Percentiles rank a stretch among this genome's conserved stretches.
These are phyloP conservation scores for Drosophila leonis DNA, from an alignment of 2,888 invertebrate species.

Conservation along the genomic window DNA sequence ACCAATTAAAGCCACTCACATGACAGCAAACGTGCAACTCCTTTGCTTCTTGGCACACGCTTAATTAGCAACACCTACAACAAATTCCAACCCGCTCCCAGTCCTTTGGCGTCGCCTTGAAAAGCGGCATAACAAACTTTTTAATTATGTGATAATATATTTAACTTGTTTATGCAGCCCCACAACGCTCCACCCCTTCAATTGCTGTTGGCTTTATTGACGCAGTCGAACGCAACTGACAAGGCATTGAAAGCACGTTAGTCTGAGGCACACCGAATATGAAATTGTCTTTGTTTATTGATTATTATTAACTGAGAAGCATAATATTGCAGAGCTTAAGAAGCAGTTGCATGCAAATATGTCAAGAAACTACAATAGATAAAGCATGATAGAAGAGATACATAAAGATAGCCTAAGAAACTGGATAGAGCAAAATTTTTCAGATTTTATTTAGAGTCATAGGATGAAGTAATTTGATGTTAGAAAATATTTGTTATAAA, in stretches of 20 bases:
- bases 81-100: not conserved
- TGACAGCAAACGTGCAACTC: conserved; percentile 14
- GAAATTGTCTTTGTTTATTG: not conserved
- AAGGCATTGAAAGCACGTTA: not conserved
- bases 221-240: conserved; percentile 30
- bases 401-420: no score
- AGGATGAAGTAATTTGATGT: no score
- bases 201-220: conserved; percentile 12
- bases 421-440: no score
- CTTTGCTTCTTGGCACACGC: conserved; percentile 27
- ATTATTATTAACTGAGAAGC: not conserved
- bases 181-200: not conserved
- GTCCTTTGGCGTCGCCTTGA: not conserved
- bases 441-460: no score
- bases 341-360: no score
- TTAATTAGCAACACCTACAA: conserved; percentile 59
- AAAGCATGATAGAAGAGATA: no score
- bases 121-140: conserved; percentile 59
- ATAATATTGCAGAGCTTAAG: no score
- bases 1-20: conserved; percentile 61
- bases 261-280: not conserved
- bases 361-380: no score
- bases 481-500: no score
- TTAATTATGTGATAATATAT: conserved; percentile 67
- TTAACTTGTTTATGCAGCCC: conserved; percentile 54